Base-by-base conservation (phyloP, 2,797 vertebrate species). In the Scomberomorus guttatus region DNA sequence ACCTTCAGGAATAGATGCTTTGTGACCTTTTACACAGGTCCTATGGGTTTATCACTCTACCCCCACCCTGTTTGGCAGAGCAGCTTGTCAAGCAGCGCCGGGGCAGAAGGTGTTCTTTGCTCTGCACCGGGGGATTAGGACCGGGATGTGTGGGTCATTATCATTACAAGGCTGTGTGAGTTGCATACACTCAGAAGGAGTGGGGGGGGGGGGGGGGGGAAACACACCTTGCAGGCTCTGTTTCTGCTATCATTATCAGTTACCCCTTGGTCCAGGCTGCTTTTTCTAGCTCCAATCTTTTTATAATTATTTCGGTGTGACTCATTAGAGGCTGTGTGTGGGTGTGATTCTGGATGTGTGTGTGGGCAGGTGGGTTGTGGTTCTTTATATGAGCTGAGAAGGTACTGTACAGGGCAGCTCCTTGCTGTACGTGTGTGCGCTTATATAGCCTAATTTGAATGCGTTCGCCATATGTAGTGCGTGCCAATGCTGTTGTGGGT, bases 81-180 rank as follows among this genome's bases (percentile, higher is more conserved):
- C 91, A 90, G 90, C 88, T 87, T 92, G 89, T 76, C 80, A 81
- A 87, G 81, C 89, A 89, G 80, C 24, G 25, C 39, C 3, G 77
- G 81, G 78, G 82, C 91, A 91, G 83, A 88, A 89, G 93, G 90
- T 90, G 91, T 89, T 88, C 83, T 81, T 79, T 83, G 77, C 75
- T 80, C 70, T 73, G 52, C 52, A 58, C 29, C 44, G 20, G 81
- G 76, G 78, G 86, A 89, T 94, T 87, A 85, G 77, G 69, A 72
- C 82, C 80, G 78, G 71, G 68, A 74, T 80, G 82, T 83, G 80
- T 79, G 85, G 87, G 87, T 90, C 91, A 88, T 90, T 79, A 79
- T 88, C 58, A 80, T 81, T 80, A 81, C 74, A 75, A 70, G 64
- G 79, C 75, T 81, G 67, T 78, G 77, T 82, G 81, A 72, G 69